Conservation (phyloP, 2,888 invertebrate genomes). For the Creontiades dilutus region DNA sequence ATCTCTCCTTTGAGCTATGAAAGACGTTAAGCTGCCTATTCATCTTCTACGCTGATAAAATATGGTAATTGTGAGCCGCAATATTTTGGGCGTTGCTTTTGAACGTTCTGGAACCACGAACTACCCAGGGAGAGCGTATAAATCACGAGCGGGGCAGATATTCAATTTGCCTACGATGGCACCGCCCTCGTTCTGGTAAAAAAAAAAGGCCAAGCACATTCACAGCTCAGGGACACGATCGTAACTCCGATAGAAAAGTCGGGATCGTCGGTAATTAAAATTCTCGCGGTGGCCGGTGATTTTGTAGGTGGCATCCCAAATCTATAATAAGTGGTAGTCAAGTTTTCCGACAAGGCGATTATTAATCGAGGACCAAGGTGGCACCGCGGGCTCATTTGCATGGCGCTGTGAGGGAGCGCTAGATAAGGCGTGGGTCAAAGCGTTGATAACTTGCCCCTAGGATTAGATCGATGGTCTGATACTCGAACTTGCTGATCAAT, state of each 20-base stretch:
- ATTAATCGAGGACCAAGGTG: slow-evolving; percentile 2
- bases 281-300: neutral
- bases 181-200: slow-evolving; percentile 2
- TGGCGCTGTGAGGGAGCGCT: neutral
- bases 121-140: neutral
- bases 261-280: slow-evolving; percentile 17
- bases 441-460: neutral
- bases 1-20: too few species aligned
- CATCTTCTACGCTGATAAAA: neutral
- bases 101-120: neutral
- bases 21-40: neutral
- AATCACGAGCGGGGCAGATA: slow-evolving; percentile 4
- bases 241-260: slow-evolving; percentile 11
- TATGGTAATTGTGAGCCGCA: neutral
- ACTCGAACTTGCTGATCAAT: too few species aligned
- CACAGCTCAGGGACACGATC: slow-evolving; percentile 41
- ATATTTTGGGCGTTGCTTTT: neutral
- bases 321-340: slow-evolving; percentile 1
- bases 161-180: slow-evolving; percentile 50
- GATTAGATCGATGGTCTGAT: too few species aligned
- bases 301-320: slow-evolving; percentile 13
- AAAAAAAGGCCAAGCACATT: neutral
- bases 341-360: neutral
- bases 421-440: neutral
- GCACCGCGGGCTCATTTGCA: neutral